Conservation (phyloP, 2,888 invertebrate genomes). For the Sesamia inferens region DNA sequence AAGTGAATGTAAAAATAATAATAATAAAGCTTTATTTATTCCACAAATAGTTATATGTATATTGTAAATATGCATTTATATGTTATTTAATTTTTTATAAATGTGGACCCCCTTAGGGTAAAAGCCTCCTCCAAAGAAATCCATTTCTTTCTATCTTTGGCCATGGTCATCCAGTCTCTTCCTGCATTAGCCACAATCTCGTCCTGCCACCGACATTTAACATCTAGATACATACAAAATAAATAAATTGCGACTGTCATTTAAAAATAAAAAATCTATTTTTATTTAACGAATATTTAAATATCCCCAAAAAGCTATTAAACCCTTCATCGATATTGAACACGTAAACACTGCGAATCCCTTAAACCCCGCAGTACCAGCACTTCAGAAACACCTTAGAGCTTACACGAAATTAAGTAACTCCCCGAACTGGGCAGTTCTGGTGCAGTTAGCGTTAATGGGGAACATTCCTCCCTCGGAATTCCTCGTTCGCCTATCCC, state of each 20-base stretch:
- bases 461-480: constrained; percentile 70
- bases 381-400: constrained; percentile 59
- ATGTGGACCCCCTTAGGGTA: no score
- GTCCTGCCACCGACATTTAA: no score
- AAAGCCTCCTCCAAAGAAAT: no score
- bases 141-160: no score
- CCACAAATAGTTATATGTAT: no score
- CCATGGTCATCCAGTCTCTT: no score
- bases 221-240: not conserved
- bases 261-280: not conserved
- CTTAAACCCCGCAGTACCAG: constrained; percentile 38
- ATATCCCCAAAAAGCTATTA: constrained; percentile 5
- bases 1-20: no score
- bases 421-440: constrained; percentile 72
- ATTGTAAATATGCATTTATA: no score
- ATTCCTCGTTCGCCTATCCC: constrained; percentile 65
- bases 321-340: constrained; percentile 22
- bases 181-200: no score
- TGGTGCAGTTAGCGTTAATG: constrained; percentile 76
- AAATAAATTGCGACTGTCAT: not conserved
- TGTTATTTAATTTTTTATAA: no score
- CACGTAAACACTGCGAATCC: constrained; percentile 48
- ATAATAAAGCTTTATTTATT: no score
- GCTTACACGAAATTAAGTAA: constrained; percentile 74
- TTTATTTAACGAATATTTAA: constrained; percentile 3